phyloP scores from a whole-genome alignment of 2,113 vertebrate species.

The Elephas maximus region DNA sequence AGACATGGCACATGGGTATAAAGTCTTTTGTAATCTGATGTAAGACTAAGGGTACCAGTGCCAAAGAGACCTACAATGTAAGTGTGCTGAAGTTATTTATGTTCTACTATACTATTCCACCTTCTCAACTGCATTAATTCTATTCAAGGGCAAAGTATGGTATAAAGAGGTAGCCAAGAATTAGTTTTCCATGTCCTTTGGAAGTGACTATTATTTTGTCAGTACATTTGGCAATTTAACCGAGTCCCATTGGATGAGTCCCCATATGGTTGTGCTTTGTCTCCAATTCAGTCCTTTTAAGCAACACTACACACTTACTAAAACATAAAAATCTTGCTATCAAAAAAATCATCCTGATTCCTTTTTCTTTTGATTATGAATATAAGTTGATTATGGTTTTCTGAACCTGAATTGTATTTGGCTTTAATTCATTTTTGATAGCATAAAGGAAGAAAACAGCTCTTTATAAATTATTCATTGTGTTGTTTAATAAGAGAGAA shows the following conservation, averaged over 20 bases:
- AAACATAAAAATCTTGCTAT: not conserved
- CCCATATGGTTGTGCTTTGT: not conserved
- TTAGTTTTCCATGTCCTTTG: not conserved
- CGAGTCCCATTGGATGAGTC: not conserved
- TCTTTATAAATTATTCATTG: constrained; percentile 63
- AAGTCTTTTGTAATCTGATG: not conserved
- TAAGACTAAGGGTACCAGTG: not conserved
- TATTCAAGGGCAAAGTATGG: not conserved
- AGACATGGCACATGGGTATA: not conserved
- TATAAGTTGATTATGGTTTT: constrained; percentile 53
- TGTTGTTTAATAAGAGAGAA: constrained; percentile 62
- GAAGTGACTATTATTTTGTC: not conserved
- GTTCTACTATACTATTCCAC: not conserved
- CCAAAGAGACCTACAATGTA: not conserved
- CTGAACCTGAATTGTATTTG: constrained; percentile 67
- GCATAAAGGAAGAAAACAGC: constrained; percentile 62
- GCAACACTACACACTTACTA: not conserved
- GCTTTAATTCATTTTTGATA: constrained; percentile 70
- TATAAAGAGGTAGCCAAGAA: not conserved
- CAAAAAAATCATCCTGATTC: not conserved
- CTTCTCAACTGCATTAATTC: not conserved
- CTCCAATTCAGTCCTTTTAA: not conserved
- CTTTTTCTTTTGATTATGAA: constrained; percentile 28
- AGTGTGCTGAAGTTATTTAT: not conserved
- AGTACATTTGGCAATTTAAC: not conserved